Evolutionary conservation across 1,140 invertebrate genomes (phyloP).

Genomic region (Neuroterus valhalla): DNA sequence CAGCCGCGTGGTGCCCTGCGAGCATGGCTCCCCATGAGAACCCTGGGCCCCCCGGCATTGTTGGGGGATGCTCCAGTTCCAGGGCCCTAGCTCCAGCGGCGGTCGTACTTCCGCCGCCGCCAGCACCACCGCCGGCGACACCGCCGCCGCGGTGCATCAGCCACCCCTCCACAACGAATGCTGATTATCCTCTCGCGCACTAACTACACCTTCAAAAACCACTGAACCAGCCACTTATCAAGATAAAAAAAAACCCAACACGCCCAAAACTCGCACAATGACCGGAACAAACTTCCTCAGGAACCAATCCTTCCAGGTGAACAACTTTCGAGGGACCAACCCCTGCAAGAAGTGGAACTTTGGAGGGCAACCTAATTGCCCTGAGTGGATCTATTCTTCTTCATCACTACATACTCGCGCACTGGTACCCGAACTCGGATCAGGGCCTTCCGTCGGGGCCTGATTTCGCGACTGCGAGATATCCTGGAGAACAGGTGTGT

Average conservation of each 20-base stretch:
- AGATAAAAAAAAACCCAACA: not conserved
- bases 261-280: not conserved
- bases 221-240: constrained; percentile 3
- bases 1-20: constrained; percentile 74
- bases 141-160: constrained; percentile 75
- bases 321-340: too few relatives aligned
- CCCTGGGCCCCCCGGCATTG: constrained; percentile 69
- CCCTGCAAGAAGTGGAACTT: too few relatives aligned
- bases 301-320: too few relatives aligned
- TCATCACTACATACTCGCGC: constrained; percentile 35
- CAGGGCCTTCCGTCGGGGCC: constrained; percentile 44
- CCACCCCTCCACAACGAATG: constrained; percentile 71
- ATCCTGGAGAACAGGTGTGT: constrained; percentile 52
- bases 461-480: constrained; percentile 48
- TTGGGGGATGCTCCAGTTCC: constrained; percentile 73
- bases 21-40: constrained; percentile 73
- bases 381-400: not conserved
- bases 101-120: constrained; percentile 59
- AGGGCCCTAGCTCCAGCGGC: constrained; percentile 62
- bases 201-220: constrained; percentile 2
- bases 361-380: too few relatives aligned
- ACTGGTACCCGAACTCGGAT: constrained; percentile 35
- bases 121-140: constrained; percentile 65
- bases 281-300: too few relatives aligned
- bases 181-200: constrained; percentile 36